A percentile compares a stretch with the other conserved stretches of the same genome.
These are phyloP conservation scores for Drosophila ficusphila DNA, from an alignment of 1,140 invertebrate genomes.

Conservation along the genomic window DNA sequence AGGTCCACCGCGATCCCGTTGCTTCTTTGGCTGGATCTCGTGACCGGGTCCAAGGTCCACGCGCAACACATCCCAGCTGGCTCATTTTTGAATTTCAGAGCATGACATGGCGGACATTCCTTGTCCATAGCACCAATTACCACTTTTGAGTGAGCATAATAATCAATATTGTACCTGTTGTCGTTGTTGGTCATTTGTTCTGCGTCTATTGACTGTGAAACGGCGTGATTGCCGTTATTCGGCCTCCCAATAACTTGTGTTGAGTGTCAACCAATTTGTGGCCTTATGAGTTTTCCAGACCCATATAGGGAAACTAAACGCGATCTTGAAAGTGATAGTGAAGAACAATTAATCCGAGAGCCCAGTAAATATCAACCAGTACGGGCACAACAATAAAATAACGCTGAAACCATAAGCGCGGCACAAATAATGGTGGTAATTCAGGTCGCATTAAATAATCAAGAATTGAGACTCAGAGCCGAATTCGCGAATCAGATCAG, in stretches of 20 bases:
- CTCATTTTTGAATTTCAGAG: no score
- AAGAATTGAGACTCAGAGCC: conserved; percentile 3
- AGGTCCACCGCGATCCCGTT: no score
- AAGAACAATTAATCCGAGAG: not conserved
- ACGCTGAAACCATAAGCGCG: not conserved
- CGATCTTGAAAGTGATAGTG: not conserved
- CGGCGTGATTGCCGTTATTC: no score
- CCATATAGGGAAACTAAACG: not conserved
- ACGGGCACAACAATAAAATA: not conserved
- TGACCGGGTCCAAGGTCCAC: no score
- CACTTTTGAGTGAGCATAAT: no score
- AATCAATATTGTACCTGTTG: no score
- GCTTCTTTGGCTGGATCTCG: no score
- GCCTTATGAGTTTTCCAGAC: conserved; percentile 1
- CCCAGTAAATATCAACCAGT: not conserved
- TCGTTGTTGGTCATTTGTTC: no score
- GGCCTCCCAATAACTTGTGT: not conserved
- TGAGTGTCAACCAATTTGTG: conserved; percentile 5
- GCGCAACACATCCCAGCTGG: no score
- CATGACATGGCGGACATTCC: no score
- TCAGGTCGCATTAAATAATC: not conserved
- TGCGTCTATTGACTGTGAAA: no score
- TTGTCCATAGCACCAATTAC: no score
- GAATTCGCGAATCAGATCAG: not conserved
- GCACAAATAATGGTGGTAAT: not conserved